phyloP scores from a whole-genome alignment of 2,113 vertebrate species.

The Saccopteryx bilineata region DNA sequence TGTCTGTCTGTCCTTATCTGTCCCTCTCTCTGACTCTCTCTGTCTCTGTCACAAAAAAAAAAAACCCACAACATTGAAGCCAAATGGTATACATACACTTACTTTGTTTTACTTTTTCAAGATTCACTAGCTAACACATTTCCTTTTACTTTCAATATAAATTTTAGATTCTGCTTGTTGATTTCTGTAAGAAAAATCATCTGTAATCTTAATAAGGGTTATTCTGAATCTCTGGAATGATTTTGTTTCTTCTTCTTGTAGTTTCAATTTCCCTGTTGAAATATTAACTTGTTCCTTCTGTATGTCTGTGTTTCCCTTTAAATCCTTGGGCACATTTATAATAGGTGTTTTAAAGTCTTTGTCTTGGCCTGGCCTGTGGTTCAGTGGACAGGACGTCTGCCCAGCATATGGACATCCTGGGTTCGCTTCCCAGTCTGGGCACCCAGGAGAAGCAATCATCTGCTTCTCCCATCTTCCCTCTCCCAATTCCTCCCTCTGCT shows the following conservation, averaged over 20 bases:
- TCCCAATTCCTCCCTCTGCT: too few relatives aligned
- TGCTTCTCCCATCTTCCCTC: too few relatives aligned
- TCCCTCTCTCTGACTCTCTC: too few relatives aligned
- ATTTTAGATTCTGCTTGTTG: background rate
- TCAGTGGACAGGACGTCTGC: too few relatives aligned
- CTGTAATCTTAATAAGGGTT: background rate
- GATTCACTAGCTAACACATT: background rate
- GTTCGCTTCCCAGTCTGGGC: too few relatives aligned
- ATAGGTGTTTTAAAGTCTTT: background rate
- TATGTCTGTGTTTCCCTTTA: background rate
- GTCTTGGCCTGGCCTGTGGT: too few relatives aligned
- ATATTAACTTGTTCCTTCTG: background rate
- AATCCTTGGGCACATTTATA: background rate
- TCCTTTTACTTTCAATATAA: background rate
- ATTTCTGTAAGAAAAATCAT: background rate
- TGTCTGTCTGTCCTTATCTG: too few relatives aligned
- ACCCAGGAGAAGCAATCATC: too few relatives aligned
- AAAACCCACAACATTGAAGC: background rate
- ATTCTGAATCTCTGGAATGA: background rate
- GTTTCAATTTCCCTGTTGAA: background rate
- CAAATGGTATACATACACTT: background rate
- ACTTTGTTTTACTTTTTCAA: constrained; percentile 35
- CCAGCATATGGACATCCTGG: too few relatives aligned
- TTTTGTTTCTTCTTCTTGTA: background rate
- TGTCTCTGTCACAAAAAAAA: too few relatives aligned